phyloP scores from a whole-genome alignment of 2,113 vertebrate genomes.

The Plecotus auritus region DNA sequence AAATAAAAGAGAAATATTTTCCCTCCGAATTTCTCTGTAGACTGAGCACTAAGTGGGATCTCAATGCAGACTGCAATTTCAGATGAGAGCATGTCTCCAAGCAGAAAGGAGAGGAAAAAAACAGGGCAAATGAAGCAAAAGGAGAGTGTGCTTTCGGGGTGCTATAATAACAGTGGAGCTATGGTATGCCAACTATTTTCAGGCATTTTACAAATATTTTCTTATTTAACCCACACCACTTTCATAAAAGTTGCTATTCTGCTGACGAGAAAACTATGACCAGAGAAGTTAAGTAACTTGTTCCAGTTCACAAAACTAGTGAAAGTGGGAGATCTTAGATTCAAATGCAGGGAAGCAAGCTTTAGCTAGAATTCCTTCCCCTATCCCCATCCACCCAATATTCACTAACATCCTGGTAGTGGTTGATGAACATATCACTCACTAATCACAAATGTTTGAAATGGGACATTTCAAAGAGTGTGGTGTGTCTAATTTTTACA shows the following conservation, averaged over 20 bases:
- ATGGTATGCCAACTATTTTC: not conserved
- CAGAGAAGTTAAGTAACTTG: not conserved
- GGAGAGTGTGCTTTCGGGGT: not conserved
- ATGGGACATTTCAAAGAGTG: not conserved
- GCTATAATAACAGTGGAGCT: not conserved
- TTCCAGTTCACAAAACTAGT: not conserved
- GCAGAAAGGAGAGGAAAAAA: not conserved
- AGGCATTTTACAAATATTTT: not conserved
- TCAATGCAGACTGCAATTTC: not conserved
- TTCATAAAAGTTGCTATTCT: not conserved
- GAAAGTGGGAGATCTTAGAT: not conserved
- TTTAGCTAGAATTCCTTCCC: not conserved
- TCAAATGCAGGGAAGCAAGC: not conserved
- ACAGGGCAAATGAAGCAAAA: not conserved
- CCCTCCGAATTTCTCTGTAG: not conserved
- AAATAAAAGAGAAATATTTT: not conserved
- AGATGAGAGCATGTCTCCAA: not conserved
- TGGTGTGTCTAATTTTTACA: not conserved
- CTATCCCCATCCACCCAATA: not conserved
- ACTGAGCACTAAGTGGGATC: not conserved
- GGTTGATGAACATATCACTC: not conserved
- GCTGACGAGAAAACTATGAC: not conserved
- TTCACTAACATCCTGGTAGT: not conserved
- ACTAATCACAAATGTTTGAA: not conserved
- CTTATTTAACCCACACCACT: not conserved